These are phyloP conservation scores for Dascyllus trimaculatus DNA, from an alignment of 2,113 vertebrate genomes.

Conservation along the genomic window DNA sequence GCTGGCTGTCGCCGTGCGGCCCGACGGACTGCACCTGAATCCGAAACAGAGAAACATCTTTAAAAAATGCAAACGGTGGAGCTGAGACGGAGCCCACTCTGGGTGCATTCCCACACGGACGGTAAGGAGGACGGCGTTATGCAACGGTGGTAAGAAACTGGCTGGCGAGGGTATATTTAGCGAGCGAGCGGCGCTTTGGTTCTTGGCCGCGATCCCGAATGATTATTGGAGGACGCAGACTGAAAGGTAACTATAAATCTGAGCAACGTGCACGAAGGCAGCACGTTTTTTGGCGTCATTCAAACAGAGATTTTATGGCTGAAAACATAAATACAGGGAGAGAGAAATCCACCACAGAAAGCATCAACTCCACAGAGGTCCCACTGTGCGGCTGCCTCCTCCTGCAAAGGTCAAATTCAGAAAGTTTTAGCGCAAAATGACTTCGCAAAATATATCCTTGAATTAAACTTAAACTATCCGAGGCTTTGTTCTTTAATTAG, in stretches of 20 bases:
- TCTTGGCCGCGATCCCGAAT: conserved; percentile 21
- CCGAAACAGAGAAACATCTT: background rate
- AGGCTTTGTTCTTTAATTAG: no score
- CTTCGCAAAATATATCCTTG: background rate
- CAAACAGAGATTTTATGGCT: no score
- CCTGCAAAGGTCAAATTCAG: background rate
- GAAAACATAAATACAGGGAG: no score
- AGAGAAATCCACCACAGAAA: no score
- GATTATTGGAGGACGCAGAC: conserved; percentile 25
- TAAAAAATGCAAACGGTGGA: no score
- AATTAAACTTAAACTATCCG: background rate
- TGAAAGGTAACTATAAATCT: background rate
- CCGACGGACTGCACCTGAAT: conserved; percentile 90
- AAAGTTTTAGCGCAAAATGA: background rate
- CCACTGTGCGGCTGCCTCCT: no score
- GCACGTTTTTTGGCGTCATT: no score
- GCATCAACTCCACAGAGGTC: no score
- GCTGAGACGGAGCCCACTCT: no score
- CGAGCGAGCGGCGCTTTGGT: conserved; percentile 22
- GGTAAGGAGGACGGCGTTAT: conserved; percentile 19
- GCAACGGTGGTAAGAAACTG: conserved; percentile 12
- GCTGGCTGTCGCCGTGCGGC: conserved; percentile 90
- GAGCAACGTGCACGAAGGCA: background rate
- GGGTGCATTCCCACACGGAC: background rate
- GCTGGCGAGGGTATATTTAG: conserved; percentile 29